Conservation (phyloP, 2,797 vertebrate genomes). For the Oryzias dopingdopingensis region DNA sequence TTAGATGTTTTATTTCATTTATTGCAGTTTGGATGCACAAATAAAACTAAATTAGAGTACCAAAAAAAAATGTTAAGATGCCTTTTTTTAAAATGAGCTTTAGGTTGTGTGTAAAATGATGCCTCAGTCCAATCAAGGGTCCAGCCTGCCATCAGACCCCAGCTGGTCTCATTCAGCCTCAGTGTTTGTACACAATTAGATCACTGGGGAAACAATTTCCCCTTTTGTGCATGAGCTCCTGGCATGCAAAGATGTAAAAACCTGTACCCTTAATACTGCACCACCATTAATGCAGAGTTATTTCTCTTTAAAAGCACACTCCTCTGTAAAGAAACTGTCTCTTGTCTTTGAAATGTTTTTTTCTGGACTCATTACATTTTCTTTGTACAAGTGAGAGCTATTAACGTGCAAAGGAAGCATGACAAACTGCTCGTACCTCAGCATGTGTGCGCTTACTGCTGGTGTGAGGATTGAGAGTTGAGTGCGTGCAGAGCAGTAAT, state of each 20-base stretch:
- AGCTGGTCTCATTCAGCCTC: slow-evolving; percentile 44
- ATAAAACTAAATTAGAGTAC: neutral
- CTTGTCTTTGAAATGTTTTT: slow-evolving; percentile 25
- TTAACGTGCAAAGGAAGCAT: slow-evolving; percentile 16
- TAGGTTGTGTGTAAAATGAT: slow-evolving; percentile 37
- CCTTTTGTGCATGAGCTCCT: slow-evolving; percentile 36
- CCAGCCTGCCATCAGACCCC: slow-evolving; percentile 39
- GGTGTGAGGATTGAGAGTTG: too few species aligned
- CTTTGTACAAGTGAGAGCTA: slow-evolving; percentile 29
- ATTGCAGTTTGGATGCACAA: neutral
- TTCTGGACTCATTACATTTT: slow-evolving; percentile 40
- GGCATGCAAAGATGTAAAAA: slow-evolving; percentile 16
- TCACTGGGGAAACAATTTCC: slow-evolving; percentile 43
- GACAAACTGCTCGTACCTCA: slow-evolving; percentile 2
- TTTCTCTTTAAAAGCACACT: too few species aligned
- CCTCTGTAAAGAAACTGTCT: neutral
- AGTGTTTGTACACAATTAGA: slow-evolving; percentile 53
- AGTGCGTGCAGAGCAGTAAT: slow-evolving; percentile 10
- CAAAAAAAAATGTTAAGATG: neutral
- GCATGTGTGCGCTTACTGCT: slow-evolving; percentile 7
- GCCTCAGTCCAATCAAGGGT: slow-evolving; percentile 43
- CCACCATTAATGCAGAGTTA: too few species aligned
- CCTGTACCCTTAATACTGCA: slow-evolving; percentile 14
- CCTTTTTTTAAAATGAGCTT: slow-evolving; percentile 21
- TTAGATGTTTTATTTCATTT: slow-evolving; percentile 2